Base-by-base conservation (phyloP, 1,140 invertebrate genomes). In the Drosophila albomicans region DNA sequence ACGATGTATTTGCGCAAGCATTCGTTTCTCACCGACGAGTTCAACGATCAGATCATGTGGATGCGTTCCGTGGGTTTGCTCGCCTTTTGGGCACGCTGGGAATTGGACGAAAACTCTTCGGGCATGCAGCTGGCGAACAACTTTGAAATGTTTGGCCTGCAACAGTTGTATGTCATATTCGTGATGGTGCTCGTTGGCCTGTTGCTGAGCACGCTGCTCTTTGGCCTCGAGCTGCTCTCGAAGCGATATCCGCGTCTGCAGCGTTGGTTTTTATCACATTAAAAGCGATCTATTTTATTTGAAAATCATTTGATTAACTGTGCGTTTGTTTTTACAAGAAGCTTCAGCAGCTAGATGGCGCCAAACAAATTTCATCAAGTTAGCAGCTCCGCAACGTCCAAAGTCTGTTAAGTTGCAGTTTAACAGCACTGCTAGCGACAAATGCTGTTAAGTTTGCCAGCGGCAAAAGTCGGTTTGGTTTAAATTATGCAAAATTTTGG, bases 31-130 rank as follows among this genome's bases (percentile, higher is more conserved):
- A 69, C 81, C 25, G 86, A 89, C 43, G 75, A 81, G 2, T 65
- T 89, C 0, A 89, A 89, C 48, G 85, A 89, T 32, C 70, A 90
- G 65, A 90, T 89, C 41, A 76, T 86, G 46, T 85, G 81, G 86
- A 77, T 89, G 81, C 72, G 81, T 0, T 81, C 86, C 1, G 78
- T 65, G 5, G 85, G 85, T 1, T 46, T 89, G 6, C 28, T 90
- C 13, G 32, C 75, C 1, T 49, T 79, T 6, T 90, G 86, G 85
- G 51, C 68, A 4, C 51, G 66, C 5, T 90, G 81, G 78, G 85
- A 89, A 51, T 43, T 85, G 5, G 57, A 73, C 8, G 62, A 79
- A 1, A 61, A 7, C 20, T 59, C 56, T 13, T 6, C 61, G 5
- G 35, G 15, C 5, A 61, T 11, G 5, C 45, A 58, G 8, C 62